These are phyloP conservation scores for Hassar affinis DNA, from an alignment of 2,113 vertebrate genomes.

Conservation along the genomic window DNA sequence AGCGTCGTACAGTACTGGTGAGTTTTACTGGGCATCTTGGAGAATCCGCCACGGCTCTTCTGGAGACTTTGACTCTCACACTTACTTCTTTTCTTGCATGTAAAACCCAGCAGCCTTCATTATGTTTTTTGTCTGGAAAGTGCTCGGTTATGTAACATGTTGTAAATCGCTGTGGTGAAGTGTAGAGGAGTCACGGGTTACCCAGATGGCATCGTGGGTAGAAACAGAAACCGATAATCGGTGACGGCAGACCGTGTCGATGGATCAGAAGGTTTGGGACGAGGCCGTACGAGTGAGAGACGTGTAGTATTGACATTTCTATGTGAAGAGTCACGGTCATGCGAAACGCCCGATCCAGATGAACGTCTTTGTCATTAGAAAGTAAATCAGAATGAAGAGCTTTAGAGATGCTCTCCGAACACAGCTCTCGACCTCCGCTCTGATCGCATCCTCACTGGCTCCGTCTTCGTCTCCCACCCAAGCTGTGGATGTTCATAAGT, in stretches of 20 bases:
- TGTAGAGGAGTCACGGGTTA: background rate
- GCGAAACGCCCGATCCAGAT: background rate
- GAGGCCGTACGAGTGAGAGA: background rate
- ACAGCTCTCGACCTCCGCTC: too few relatives aligned
- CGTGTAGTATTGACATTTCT: background rate
- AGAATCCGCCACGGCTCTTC: too few relatives aligned
- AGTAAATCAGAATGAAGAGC: background rate
- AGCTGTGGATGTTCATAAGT: constrained; percentile 31
- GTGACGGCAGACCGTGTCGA: background rate
- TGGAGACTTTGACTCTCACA: too few relatives aligned
- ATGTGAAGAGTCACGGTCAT: background rate
- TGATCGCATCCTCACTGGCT: background rate
- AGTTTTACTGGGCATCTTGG: too few relatives aligned
- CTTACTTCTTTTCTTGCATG: too few relatives aligned
- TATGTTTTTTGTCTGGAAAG: too few relatives aligned
- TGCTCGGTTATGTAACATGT: too few relatives aligned
- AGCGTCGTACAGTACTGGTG: too few relatives aligned
- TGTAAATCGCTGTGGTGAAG: too few relatives aligned
- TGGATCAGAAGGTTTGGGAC: background rate
- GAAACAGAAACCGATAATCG: background rate
- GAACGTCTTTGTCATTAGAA: background rate
- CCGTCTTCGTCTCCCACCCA: too few relatives aligned
- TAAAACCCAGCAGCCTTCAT: too few relatives aligned
- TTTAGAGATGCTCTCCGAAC: background rate
- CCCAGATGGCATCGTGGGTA: background rate